Evolutionary conservation across 2,113 vertebrate genomes (phyloP), one percentile per base, ranked within the genome.

Genomic region (Cottus gobio): DNA sequence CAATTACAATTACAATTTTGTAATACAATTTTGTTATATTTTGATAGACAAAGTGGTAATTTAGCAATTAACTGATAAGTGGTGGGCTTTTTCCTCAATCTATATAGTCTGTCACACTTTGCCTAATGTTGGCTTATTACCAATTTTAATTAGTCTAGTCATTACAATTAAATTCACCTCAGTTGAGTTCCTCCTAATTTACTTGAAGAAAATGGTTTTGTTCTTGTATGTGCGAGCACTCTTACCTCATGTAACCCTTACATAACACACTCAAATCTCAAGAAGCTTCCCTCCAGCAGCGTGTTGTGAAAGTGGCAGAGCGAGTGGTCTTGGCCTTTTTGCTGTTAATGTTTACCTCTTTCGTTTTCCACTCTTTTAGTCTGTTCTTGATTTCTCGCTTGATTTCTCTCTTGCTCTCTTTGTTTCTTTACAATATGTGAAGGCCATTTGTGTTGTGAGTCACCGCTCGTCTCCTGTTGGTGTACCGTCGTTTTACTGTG

Each of bases 371-470:
- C 9, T 20, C 3, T 15, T 22, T 64, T 20, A 75, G 50, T 44
- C 18, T 56, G 58, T 20, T 64, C 20, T 39, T 37, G 63, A 56
- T 56, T 78, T 62, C 22, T 61, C 3, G 11, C 72, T 71, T 58
- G 20, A 5, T 62, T 61, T 48, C 57, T 63, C 7, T 50, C 50
- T 2, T 16, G 22, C 13, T 69, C 30, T 65, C 37, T 42, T 60
- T 77, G n/a, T 75, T 46, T 18, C 46, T 36, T 61, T 37, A 50
- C 56, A 18, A 13, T 24, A 52, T 34, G 28, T n/a, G 13, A 78
- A 68, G 63, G 42, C 58, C 39, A 42, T 65, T 65, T 72, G 28
- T 79, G 72, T 75, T 42, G n/a, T 84, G 77, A 87, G 48, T 84
- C 83, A 79, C 65, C 26, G 18, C 37, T 67, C 20, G 9, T 28